Conservation (phyloP, 2,797 vertebrate genomes). For the Smutsia temminckii region DNA sequence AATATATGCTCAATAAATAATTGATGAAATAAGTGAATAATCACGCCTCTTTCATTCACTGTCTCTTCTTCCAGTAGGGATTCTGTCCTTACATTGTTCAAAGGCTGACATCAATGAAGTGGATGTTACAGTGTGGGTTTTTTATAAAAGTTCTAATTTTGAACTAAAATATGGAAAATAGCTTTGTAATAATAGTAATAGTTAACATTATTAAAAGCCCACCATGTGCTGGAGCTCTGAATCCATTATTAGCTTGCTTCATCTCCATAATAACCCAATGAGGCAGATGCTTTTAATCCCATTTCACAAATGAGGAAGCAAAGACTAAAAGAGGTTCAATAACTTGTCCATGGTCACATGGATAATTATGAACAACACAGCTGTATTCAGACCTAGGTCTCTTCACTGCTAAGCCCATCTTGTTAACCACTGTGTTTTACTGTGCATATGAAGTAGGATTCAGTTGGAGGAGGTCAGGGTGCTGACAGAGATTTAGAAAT, state of each 20-base stretch:
- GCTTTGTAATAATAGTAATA: neutral
- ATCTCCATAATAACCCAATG: neutral
- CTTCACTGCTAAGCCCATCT: neutral
- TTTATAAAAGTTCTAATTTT: constrained; percentile 45
- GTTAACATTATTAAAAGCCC: neutral
- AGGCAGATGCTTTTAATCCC: neutral
- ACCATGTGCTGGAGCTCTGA: neutral
- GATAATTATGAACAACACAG: neutral
- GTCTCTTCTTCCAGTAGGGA: neutral
- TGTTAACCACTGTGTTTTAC: neutral
- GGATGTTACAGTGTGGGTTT: neutral
- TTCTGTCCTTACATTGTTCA: neutral
- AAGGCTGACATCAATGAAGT: neutral
- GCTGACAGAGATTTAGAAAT: neutral
- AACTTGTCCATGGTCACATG: neutral
- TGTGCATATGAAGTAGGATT: neutral
- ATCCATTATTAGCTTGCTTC: neutral
- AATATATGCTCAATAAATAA: neutral
- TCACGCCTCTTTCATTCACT: neutral
- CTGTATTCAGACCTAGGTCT: neutral
- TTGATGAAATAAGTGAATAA: neutral
- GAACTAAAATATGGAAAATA: neutral
- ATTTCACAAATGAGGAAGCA: constrained; percentile 6
- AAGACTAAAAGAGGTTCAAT: neutral
- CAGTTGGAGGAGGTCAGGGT: neutral